Evolutionary conservation across 2,113 vertebrate genomes (phyloP).

Genomic region (Gymnogyps californianus): DNA sequence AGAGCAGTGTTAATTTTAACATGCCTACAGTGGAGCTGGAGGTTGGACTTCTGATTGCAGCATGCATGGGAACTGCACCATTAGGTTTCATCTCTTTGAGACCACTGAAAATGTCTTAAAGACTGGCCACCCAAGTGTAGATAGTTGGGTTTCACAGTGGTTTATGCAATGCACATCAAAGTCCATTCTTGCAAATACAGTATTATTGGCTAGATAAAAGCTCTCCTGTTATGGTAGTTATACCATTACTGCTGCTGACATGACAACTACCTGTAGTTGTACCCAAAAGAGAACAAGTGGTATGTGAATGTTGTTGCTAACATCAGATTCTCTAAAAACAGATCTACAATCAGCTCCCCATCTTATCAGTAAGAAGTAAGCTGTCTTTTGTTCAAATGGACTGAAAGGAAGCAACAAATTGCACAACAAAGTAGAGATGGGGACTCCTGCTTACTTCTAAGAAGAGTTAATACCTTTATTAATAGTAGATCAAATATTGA

Average conservation of each 20-base stretch:
- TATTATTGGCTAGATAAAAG: neutral
- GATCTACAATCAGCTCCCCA: neutral
- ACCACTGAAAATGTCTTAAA: neutral
- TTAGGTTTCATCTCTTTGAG: neutral
- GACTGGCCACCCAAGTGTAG: neutral
- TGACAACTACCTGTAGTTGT: neutral
- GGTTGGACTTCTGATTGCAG: neutral
- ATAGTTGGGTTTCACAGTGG: neutral
- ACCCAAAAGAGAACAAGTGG: neutral
- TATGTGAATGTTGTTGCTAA: neutral
- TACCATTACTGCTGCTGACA: neutral
- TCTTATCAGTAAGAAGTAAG: neutral
- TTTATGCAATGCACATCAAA: neutral
- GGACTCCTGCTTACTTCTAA: neutral
- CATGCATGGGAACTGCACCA: rapidly evolving
- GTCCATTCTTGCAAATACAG: neutral
- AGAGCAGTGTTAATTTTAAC: neutral
- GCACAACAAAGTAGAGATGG: neutral
- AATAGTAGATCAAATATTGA: neutral
- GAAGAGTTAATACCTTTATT: neutral
- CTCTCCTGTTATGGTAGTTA: neutral
- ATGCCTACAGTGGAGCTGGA: neutral
- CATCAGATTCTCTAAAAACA: neutral
- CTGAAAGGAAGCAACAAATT: neutral
- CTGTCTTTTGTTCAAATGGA: neutral